These are phyloP conservation scores for Agrypnus murinus DNA, from an alignment of 2,888 invertebrate genomes.

Conservation along the genomic window DNA sequence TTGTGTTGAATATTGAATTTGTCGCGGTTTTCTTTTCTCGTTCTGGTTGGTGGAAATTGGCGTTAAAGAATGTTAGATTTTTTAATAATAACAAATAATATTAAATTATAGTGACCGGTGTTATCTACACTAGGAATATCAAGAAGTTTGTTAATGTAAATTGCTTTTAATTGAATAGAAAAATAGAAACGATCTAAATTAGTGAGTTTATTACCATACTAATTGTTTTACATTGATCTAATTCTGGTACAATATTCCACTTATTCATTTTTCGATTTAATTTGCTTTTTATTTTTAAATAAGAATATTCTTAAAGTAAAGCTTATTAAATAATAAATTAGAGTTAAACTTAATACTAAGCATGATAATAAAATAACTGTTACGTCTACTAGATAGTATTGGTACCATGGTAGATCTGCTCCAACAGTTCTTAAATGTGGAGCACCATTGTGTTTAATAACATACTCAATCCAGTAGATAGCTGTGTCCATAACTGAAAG, in stretches of 20 bases:
- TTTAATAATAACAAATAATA: conserved; percentile 12
- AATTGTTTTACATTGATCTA: conserved; percentile 3
- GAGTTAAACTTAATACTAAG: neutral
- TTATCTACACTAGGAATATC: neutral
- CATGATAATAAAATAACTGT: neutral
- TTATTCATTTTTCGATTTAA: no score
- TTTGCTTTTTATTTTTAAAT: neutral
- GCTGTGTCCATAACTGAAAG: conserved; percentile 76
- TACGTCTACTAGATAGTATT: conserved; percentile 59
- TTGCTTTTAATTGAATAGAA: neutral
- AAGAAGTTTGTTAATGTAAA: neutral
- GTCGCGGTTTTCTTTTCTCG: conserved; percentile 14
- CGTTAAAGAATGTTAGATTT: conserved; percentile 22
- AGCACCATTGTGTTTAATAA: conserved; percentile 76
- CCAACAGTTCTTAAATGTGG: conserved; percentile 73
- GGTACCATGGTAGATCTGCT: conserved; percentile 71
- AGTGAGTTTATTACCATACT: neutral
- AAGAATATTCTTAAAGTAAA: neutral
- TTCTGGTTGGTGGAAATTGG: conserved; percentile 19
- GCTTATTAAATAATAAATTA: neutral
- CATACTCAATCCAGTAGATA: conserved; percentile 80
- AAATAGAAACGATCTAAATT: neutral
- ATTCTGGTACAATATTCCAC: no score
- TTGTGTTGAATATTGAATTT: neutral
- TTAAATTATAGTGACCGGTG: conserved; percentile 22